phyloP scores from a whole-genome alignment of 2,797 vertebrate genomes.

The Simalia tracyae region DNA sequence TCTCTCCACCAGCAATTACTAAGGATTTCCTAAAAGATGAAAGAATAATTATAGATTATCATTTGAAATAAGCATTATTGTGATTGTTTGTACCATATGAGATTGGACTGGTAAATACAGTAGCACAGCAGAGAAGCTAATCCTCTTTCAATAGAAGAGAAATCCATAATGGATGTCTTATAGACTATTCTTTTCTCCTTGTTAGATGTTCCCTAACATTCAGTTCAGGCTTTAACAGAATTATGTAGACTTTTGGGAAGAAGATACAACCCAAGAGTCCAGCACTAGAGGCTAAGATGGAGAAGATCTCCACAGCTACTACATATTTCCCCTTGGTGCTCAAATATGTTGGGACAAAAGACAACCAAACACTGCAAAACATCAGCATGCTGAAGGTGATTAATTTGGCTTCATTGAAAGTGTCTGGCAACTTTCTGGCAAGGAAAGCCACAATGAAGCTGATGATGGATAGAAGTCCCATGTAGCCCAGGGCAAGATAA shows the following conservation, averaged over 20 bases:
- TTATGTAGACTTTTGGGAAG: not conserved
- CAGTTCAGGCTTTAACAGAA: not conserved
- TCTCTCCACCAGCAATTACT: too few species aligned
- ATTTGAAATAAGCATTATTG: too few species aligned
- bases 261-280: not conserved
- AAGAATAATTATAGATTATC: too few species aligned
- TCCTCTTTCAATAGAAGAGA: too few species aligned
- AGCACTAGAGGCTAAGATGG: not conserved
- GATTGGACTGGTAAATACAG: too few species aligned
- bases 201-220: not conserved
- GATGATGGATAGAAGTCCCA: not conserved
- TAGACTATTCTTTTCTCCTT: not conserved
- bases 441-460: not conserved
- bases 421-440: not conserved
- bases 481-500: not conserved
- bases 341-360: not conserved
- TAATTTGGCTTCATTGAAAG: constrained; percentile 3
- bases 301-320: constrained; percentile 16
- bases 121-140: too few species aligned
- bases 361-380: not conserved
- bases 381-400: constrained; percentile 15
- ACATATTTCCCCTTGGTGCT: constrained; percentile 2
- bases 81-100: too few species aligned
- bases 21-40: too few species aligned
- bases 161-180: too few species aligned